These are phyloP conservation scores for Jacana jacana DNA, from an alignment of 2,113 vertebrate species.

Conservation along the genomic window DNA sequence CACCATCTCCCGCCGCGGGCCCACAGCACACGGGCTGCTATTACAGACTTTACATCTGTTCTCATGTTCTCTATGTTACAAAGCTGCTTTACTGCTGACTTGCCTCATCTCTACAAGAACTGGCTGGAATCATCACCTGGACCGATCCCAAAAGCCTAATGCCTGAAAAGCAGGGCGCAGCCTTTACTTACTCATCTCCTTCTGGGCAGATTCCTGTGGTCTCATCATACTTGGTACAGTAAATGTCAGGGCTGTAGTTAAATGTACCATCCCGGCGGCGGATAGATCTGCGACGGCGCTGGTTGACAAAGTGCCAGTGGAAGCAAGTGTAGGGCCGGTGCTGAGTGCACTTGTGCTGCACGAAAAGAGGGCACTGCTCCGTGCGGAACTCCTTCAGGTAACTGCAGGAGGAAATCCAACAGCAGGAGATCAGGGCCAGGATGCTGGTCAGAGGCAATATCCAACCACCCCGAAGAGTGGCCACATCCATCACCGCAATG, in stretches of 20 bases:
- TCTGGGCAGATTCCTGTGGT: constrained; percentile 93
- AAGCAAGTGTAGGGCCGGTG: constrained; percentile 97
- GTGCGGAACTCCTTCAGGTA: constrained; percentile 99
- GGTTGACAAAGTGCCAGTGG: constrained; percentile 98
- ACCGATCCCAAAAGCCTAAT: constrained; percentile 24
- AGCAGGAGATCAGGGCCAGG: neutral
- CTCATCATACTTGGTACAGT: constrained; percentile 97
- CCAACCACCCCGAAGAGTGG: neutral
- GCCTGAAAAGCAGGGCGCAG: constrained; percentile 17
- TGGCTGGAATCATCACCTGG: constrained; percentile 30
- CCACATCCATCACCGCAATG: accelerated
- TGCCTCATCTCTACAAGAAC: constrained; percentile 3
- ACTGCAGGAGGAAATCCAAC: constrained; percentile 67
- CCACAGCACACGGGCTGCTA: neutral
- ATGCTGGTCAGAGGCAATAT: neutral
- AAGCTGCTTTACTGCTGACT: constrained; percentile 53
- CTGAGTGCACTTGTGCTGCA: constrained; percentile 97
- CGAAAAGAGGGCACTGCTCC: constrained; percentile 96
- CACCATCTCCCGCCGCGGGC: neutral
- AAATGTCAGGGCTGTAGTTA: constrained; percentile 97
- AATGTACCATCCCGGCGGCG: constrained; percentile 94
- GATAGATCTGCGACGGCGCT: constrained; percentile 92
- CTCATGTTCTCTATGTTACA: neutral
- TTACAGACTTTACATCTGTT: constrained; percentile 30
- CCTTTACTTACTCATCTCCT: constrained; percentile 91